Evolutionary conservation across 2,797 vertebrate genomes (phyloP).

Genomic region (Ibycter americanus): DNA sequence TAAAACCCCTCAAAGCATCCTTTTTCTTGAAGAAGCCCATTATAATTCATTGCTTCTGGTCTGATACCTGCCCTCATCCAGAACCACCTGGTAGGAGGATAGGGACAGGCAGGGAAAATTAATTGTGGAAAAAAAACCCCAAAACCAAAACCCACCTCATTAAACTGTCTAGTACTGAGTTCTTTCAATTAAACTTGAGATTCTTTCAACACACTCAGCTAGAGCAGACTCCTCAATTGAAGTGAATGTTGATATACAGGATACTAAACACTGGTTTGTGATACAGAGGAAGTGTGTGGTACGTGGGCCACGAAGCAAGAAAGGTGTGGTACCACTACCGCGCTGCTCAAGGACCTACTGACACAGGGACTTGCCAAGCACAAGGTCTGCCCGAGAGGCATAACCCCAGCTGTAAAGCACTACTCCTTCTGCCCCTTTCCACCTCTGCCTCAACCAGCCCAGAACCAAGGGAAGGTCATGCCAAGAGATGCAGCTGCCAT

Average conservation of each 20-base stretch:
- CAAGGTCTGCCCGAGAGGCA: not conserved
- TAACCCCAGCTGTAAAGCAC: not conserved
- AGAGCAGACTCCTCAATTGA: not conserved
- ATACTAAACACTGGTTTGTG: fast-evolving
- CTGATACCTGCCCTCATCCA: not conserved
- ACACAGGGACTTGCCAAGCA: not conserved
- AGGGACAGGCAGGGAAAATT: not conserved
- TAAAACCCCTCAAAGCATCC: not conserved
- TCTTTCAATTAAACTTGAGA: not conserved
- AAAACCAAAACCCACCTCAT: too few relatives aligned
- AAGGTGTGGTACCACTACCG: not conserved
- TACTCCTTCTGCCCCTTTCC: not conserved
- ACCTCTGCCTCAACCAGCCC: not conserved
- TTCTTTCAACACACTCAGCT: not conserved
- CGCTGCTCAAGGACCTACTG: fast-evolving
- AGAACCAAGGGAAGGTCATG: not conserved
- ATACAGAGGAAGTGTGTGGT: not conserved
- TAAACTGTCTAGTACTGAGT: not conserved
- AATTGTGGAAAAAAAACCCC: not conserved
- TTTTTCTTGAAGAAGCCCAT: not conserved
- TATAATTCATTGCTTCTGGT: not conserved
- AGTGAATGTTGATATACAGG: not conserved
- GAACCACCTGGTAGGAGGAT: not conserved
- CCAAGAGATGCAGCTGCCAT: not conserved
- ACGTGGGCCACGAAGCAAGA: not conserved